Evolutionary conservation across 2,113 vertebrate genomes (phyloP).

Genomic region (Laticauda laticaudata): DNA sequence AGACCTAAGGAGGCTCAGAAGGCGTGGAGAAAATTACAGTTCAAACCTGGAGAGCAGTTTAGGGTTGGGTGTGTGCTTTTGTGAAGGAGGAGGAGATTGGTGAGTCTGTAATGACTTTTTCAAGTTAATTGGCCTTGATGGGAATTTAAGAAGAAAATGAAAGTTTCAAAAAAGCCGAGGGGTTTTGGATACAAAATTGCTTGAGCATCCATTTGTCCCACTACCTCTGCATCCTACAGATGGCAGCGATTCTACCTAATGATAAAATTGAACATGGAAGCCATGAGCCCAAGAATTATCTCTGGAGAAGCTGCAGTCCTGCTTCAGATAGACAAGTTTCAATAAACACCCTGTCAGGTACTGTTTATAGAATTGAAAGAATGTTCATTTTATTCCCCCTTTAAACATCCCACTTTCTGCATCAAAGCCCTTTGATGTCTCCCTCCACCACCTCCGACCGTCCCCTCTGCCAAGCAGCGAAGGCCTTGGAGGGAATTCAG

Average conservation of each 20-base stretch:
- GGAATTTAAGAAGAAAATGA: background rate
- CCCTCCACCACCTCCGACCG: background rate
- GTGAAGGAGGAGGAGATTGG: background rate
- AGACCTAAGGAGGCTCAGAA: background rate
- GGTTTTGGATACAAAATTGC: conserved; percentile 11
- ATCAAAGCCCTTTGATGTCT: conserved; percentile 28
- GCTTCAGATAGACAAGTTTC: conserved; percentile 53
- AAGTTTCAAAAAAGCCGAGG: background rate
- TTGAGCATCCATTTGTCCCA: conserved; percentile 36
- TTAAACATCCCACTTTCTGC: conserved; percentile 27
- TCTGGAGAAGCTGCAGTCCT: conserved; percentile 32
- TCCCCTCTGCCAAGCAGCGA: conserved; percentile 25
- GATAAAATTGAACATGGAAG: conserved; percentile 41
- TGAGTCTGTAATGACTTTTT: background rate
- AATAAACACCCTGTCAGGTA: conserved; percentile 56
- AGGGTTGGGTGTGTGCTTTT: background rate
- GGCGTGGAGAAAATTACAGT: background rate
- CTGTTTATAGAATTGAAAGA: conserved; percentile 51
- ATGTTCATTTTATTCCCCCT: conserved; percentile 36
- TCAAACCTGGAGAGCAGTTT: background rate
- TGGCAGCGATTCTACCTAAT: conserved; percentile 26
- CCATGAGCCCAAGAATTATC: conserved; percentile 36
- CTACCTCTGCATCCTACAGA: background rate
- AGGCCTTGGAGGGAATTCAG: conserved; percentile 33
- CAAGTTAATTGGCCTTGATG: conserved; percentile 37